phyloP scores from a whole-genome alignment of 30 jellyfish, hydroid and myxozoan genomes.

The Aurelia aurita region DNA sequence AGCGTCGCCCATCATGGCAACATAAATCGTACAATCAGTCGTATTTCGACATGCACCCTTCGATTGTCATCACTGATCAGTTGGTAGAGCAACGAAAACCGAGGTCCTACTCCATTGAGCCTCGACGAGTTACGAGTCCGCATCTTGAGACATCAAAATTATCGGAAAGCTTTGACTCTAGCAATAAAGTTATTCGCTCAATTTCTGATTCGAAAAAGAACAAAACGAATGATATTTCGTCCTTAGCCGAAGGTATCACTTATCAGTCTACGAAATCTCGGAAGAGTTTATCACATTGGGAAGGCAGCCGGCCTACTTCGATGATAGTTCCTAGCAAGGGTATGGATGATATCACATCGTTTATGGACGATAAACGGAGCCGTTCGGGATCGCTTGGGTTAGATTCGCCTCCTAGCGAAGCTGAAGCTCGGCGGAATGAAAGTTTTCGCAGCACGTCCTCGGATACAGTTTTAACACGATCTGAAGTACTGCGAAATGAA shows the following conservation, averaged over 20 bases:
- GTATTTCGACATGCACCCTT: constrained; percentile 52
- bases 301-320: constrained; percentile 68
- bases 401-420: constrained; percentile 52
- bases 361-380: constrained; percentile 52
- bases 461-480: constrained; percentile 68
- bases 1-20: constrained; percentile 76
- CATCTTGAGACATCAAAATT: constrained; percentile 33
- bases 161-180: constrained; percentile 64
- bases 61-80: constrained; percentile 62
- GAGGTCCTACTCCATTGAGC: constrained; percentile 68
- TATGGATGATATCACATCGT: constrained; percentile 33
- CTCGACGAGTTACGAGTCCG: constrained; percentile 72
- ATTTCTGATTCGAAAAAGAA: constrained; percentile 68
- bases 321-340: constrained; percentile 64
- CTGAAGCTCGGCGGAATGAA: constrained; percentile 50
- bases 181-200: constrained; percentile 57
- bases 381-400: constrained; percentile 73
- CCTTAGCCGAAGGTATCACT: no score
- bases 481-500: constrained; percentile 30
- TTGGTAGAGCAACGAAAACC: constrained; percentile 43
- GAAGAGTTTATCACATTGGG: constrained; percentile 14
- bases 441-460: constrained; percentile 81
- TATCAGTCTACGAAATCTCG: constrained; percentile 25
- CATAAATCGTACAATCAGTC: constrained; percentile 20
- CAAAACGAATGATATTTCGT: not conserved